Percentiles rank a stretch among this genome's conserved stretches.
These are phyloP conservation scores for Neolamprologus ventralis DNA, from an alignment of 2,113 vertebrate genomes.

Conservation along the genomic window DNA sequence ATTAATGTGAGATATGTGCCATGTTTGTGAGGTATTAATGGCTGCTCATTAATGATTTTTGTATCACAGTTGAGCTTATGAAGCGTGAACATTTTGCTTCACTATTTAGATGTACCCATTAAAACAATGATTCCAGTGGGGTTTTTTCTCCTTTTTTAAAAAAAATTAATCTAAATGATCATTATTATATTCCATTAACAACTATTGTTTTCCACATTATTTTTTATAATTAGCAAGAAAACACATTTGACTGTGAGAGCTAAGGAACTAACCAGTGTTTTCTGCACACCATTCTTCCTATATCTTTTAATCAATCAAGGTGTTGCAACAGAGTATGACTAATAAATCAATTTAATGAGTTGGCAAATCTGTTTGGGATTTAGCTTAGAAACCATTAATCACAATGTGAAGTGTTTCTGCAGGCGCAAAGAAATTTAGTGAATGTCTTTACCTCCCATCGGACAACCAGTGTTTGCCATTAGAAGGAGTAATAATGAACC, in stretches of 20 bases:
- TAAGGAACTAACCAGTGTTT: neutral
- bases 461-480: slow-evolving; percentile 48
- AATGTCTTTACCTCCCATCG: slow-evolving; percentile 11
- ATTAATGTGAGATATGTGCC: neutral
- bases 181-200: neutral
- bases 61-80: neutral
- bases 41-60: neutral
- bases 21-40: neutral
- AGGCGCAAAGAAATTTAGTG: neutral
- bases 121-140: neutral
- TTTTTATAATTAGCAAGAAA: neutral
- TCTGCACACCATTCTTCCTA: neutral
- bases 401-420: neutral
- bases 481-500: slow-evolving; percentile 42
- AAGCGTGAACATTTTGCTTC: neutral
- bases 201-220: neutral
- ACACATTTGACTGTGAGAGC: neutral
- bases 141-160: accelerated
- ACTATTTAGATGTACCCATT: neutral
- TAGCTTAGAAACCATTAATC: slow-evolving; percentile 41
- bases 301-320: neutral
- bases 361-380: slow-evolving; percentile 37
- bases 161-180: neutral
- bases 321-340: slow-evolving; percentile 6
- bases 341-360: slow-evolving; percentile 30